Percentiles rank a stretch among this genome's conserved stretches.
These are phyloP conservation scores for Coregonus sp. DNA, from an alignment of 2,797 vertebrate genomes.

Conservation along the genomic window DNA sequence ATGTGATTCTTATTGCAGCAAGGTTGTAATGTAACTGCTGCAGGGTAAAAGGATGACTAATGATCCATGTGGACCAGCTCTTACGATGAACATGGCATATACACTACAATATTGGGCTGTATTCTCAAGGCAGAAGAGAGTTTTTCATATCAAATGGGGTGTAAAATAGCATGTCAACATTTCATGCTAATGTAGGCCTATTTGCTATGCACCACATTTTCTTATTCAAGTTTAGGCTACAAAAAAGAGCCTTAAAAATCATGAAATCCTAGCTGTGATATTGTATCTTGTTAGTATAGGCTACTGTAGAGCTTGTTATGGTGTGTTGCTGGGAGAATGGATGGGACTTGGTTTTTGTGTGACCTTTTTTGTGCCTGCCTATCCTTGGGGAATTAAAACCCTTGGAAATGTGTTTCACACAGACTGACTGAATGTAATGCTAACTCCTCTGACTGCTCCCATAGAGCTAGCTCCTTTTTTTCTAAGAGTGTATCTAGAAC, in stretches of 20 bases:
- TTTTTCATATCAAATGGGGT: not conserved
- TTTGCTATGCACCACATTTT: not conserved
- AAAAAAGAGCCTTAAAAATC: no score
- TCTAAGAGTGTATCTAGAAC: no score
- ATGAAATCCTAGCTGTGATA: not conserved
- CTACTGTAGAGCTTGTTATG: not conserved
- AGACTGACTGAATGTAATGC: not conserved
- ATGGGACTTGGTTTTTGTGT: not conserved
- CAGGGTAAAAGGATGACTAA: not conserved
- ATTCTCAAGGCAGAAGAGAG: not conserved
- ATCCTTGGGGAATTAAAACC: not conserved
- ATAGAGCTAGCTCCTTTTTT: no score
- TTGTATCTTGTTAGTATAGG: not conserved
- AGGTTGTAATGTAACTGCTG: not conserved
- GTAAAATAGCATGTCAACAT: not conserved
- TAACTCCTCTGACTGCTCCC: not conserved
- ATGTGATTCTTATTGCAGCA: not conserved
- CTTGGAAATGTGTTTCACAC: not conserved
- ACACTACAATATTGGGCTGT: not conserved
- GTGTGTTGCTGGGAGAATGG: not conserved
- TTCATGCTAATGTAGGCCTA: not conserved
- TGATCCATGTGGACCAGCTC: constrained; percentile 2
- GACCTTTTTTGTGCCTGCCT: constrained; percentile 1
- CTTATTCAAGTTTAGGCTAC: not conserved
- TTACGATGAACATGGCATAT: not conserved